Base-by-base conservation (phyloP, 2,113 vertebrate species). In the Agapornis roseicollis region DNA sequence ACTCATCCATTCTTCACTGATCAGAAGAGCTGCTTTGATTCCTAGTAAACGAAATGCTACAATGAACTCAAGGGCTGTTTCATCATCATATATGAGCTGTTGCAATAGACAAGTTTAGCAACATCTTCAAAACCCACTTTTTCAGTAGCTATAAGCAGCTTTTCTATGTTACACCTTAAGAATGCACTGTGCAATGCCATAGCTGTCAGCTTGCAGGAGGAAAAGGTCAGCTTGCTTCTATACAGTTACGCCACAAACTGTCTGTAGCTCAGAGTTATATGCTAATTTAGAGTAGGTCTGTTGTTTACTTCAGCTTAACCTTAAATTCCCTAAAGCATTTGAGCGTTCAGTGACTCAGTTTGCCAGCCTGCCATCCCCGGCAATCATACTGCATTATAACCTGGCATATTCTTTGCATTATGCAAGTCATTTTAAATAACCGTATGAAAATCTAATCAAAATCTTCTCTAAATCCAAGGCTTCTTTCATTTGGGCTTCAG, bases 371-470 rank as follows among this genome's bases (percentile, higher is more conserved):
- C 69, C 39, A 11, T 88, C 37, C 4, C 53, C 2, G 5, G 46
- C 55, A 85, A 33, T 53, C 55, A 8, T 39, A 44, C 3, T 86
- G 88, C 60, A 6, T 94, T 92, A 39, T 83, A 68, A 27, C 24
- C 29, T 89, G 73, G 29, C 15, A 27, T 78, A 79, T 74, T 92
- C 47, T 85, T 55, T 85, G 49, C 61, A 61, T 92, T 93, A 78
- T 81, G 60, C 77, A 74, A 92, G 56, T 68, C 44, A 82, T 94
- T 94, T 89, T 68, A 91, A 92, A 90, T 84, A 35, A 13, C 22
- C 87, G 18, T 64, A 44, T 81, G 52, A 87, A 93, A 89, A 90
- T 71, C 76, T 92, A 68, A 92, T 93, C 39, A 90, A 88, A 94
- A 88, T 90, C 39, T 92, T 88, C 72, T 89, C 47, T 79, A 89